Evolutionary conservation across 2,888 invertebrate species (phyloP), one percentile per base, ranked within the genome.

Genomic region (Venusia cambrica): DNA sequence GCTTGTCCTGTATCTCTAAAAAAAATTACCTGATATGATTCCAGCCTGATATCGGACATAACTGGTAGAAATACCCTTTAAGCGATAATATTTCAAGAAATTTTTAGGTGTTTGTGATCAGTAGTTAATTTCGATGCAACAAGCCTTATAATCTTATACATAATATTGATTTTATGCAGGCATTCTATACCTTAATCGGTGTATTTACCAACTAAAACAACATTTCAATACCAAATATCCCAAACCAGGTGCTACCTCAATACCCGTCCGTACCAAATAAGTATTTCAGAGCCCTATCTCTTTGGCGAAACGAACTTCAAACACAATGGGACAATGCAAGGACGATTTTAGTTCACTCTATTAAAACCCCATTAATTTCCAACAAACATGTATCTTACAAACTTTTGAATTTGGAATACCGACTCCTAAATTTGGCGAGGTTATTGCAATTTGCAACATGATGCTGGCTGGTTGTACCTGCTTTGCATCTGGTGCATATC

Each of bases 311-410:
- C 62, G 61, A 59, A 70, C 68, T 60, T 53, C 48, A 51, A 61
- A 62, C n/a, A n/a, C 81, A 83, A 84, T 79, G 52, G 77, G 57
- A 83, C 83, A 83, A 81, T 62, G 73, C 79, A 84, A 83, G 84
- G 84, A 78, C 80, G 78, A 70, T 67, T 77, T 77, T 76, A 67
- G 71, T 73, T 72, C 75, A 68, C 71, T 71, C 66, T 70, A 83
- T 83, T 81, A 83, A 83, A 81, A 72, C 54, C 65, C 76, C 73
- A 78, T 83, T 79, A 77, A 42, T 35, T 20, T 19, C 35, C 17
- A 2, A 39, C 47, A 12, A 45, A 44, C 5, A 22, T 52, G 28
- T 3, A 19, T 33, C 14, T 33, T 22, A 31, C 8, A 7, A 34
- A 17, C 11, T 5, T 15, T 19, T 4, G 13, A n/a, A n/a, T 7